Evolutionary conservation across 2,113 vertebrate genomes (phyloP), one percentile per base, ranked within the genome.

Genomic region (Hypocryptadius cinnamomeus): DNA sequence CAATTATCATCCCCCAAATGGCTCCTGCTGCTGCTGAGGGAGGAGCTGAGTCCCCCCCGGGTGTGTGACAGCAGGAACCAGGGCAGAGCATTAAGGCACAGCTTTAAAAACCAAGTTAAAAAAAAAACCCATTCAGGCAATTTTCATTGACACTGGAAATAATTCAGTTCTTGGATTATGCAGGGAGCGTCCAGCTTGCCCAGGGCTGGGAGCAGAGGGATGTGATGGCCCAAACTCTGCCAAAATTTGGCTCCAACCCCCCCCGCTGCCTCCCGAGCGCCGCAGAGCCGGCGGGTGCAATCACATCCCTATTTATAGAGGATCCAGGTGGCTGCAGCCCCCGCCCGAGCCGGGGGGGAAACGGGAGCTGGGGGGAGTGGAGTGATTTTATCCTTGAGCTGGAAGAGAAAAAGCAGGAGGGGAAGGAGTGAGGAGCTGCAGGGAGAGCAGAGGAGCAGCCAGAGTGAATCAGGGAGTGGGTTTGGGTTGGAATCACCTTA

Each of bases 401-500:
- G 15, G 0, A 8, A 23, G 47, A 10, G 16, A 4, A 19, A 37
- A 51, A 60, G 20, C 39, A 48, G 45, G 13, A 53, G 37, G 87
- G 44, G 48, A 44, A 45, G 48, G 66, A 51, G 30, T 1, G 57
- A 70, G 79, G 70, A 60, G 64, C 14, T 2, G 65, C 54, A 12
- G 18, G 9, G 14, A 30, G 59, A 51, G 64, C 59, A 4, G 54
- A 42, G 45, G 20, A 39, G 40, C 24, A 22, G 82, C 66, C 3
- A 0, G 5, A 24, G 19, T 0, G 37, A 23, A 23, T 3, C 35
- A 0, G 1, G 5, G 64, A 23, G 11, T 4, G 56, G 15, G n/a
- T 35, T 87, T 27, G 76, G 50, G 10, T 7, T 19, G 85, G 44
- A 20, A 30, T 3, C 50, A 30, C 5, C 30, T 31, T 0, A 19